phyloP scores from a whole-genome alignment of 2,888 invertebrate genomes.

The Hydroisotoma schaefferi region DNA sequence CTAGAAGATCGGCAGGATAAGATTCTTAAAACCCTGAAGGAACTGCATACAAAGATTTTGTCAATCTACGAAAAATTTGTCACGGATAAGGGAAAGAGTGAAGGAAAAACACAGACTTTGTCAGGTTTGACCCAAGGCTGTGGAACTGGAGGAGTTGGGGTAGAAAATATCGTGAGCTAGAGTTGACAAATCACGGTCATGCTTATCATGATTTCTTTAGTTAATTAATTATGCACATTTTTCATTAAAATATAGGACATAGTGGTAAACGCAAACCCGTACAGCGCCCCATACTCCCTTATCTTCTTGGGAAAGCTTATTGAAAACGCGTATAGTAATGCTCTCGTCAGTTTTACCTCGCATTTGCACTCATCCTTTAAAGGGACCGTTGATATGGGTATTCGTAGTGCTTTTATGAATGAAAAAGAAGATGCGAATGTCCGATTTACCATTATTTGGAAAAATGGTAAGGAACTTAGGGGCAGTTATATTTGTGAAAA shows the following conservation, averaged over 20 bases:
- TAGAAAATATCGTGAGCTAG: slow-evolving; percentile 7
- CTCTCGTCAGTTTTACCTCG: not conserved
- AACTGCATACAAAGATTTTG: too few species aligned
- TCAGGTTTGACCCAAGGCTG: too few species aligned
- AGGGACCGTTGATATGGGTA: not conserved
- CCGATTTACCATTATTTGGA: slow-evolving; percentile 2
- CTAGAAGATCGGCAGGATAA: too few species aligned
- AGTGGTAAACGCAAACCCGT: slow-evolving; percentile 5
- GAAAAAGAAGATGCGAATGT: not conserved
- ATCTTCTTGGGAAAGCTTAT: not conserved
- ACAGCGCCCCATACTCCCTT: not conserved
- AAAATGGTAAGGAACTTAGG: slow-evolving; percentile 8
- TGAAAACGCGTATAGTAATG: slow-evolving; percentile 7
- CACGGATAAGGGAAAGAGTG: too few species aligned
- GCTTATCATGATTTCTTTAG: too few species aligned
- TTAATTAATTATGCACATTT: not conserved
- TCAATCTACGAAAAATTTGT: too few species aligned
- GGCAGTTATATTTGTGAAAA: too few species aligned
- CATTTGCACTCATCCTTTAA: slow-evolving; percentile 7
- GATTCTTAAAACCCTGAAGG: too few species aligned
- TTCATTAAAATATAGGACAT: slow-evolving; percentile 8
- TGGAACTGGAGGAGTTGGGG: too few species aligned
- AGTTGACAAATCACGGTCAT: too few species aligned
- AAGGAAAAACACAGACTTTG: too few species aligned
- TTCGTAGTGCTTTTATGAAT: not conserved